Evolutionary conservation across 1,140 invertebrate species (phyloP).

Genomic region (Geopemphigus sp.): DNA sequence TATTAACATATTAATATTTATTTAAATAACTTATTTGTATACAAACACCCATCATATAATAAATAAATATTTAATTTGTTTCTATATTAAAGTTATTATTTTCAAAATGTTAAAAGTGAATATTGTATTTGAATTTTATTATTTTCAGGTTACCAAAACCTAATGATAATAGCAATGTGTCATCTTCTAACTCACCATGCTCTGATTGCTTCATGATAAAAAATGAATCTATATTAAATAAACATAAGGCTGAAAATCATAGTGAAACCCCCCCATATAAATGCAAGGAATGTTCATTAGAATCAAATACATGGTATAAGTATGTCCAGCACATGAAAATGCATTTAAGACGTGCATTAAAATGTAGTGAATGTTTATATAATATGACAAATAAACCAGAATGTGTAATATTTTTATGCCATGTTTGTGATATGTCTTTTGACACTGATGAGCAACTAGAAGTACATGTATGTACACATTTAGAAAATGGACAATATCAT

Average conservation of each 20-base stretch:
- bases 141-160: slow-evolving; percentile 8
- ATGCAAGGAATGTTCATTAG: slow-evolving; percentile 36
- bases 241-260: slow-evolving; percentile 35
- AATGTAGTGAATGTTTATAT: slow-evolving; percentile 44
- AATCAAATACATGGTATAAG: slow-evolving; percentile 21
- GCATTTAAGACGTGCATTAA: slow-evolving; percentile 38
- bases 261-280: slow-evolving; percentile 15
- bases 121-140: background rate
- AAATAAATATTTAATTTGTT: too few relatives aligned
- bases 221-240: slow-evolving; percentile 25
- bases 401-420: slow-evolving; percentile 29
- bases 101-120: too few relatives aligned
- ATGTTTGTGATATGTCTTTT: slow-evolving; percentile 43
- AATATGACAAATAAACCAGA: slow-evolving; percentile 16
- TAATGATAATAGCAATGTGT: slow-evolving; percentile 8
- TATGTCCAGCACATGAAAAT: slow-evolving; percentile 47
- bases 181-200: slow-evolving; percentile 27
- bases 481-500: slow-evolving; percentile 42
- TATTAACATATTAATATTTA: too few relatives aligned
- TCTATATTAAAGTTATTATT: too few relatives aligned
- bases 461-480: slow-evolving; percentile 32
- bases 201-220: slow-evolving; percentile 41
- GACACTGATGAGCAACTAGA: slow-evolving; percentile 22
- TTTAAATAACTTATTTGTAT: too few relatives aligned
- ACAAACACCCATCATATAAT: too few relatives aligned